Conservation (phyloP, 2,113 vertebrate species). For the Ellobius talpinus region DNA sequence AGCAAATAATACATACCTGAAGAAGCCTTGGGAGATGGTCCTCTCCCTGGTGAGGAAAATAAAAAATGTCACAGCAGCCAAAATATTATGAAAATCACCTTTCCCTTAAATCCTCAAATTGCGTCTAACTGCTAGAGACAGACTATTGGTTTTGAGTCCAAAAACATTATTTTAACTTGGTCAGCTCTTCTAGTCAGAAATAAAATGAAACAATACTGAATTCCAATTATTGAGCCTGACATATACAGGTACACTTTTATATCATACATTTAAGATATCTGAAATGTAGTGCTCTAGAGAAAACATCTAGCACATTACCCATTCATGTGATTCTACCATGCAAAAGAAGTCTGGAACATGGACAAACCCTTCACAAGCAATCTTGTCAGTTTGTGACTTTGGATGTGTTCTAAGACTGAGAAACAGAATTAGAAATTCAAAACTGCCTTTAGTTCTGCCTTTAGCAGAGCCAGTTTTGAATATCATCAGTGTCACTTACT, state of each 20-base stretch:
- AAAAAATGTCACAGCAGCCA: slow-evolving; percentile 16
- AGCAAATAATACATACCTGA: slow-evolving; percentile 64
- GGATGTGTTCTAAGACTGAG: neutral
- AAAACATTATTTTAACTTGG: slow-evolving; percentile 1
- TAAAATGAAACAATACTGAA: neutral
- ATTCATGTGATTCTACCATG: neutral
- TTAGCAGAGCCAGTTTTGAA: neutral
- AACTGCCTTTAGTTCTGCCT: neutral
- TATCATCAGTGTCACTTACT: neutral
- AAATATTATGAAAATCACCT: neutral
- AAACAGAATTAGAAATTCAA: neutral
- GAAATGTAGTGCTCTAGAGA: neutral
- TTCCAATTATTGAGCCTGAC: neutral
- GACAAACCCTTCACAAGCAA: neutral
- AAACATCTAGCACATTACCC: neutral
- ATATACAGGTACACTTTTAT: slow-evolving; percentile 12
- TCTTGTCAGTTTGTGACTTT: neutral
- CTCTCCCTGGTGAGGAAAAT: neutral
- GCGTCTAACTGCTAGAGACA: neutral
- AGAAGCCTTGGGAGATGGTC: slow-evolving; percentile 62
- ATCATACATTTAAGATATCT: neutral
- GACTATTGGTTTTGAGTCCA: neutral
- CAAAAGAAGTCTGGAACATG: neutral
- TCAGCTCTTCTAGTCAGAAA: slow-evolving; percentile 32
- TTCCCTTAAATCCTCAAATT: slow-evolving; percentile 35